Base-by-base conservation (phyloP, 1,140 invertebrate species). In the Heliconius eleuchia region DNA sequence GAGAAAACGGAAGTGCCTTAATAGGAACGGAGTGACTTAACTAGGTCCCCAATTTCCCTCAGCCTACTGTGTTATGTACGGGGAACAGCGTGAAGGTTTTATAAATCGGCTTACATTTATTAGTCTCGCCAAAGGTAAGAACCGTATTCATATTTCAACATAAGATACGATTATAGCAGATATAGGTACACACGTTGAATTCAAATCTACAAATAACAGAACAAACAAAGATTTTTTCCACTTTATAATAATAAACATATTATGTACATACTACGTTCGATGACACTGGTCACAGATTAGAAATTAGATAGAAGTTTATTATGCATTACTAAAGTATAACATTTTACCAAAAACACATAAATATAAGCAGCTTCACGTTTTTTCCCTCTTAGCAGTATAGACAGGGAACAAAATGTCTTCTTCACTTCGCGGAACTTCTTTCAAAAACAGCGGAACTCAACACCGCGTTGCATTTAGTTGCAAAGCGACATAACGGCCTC, bases 191-290 rank as follows among this genome's bases (percentile, higher is more conserved):
- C 72, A 66, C 30, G 8, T 50, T 74, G 80, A 81, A 81, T 81
- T 50, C 66, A 75, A 81, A 81, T 77, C n/a, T 78, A 75, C 23
- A 16, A 34, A 77, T 77, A 71, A 80, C 52, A 23, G 74, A 74
- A 50, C 57, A 60, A 78, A 81, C 80, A 81, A 81, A 78, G 76
- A 30, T 75, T 72, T 80, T 80, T 75, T 30, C 27, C 60, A 55
- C 18, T 76, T 80, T 76, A 80, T 23, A 76, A 80, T 80, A 80
- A 80, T 80, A 80, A 80, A 80, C 66, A 73, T 80, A 55, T 66
- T 73, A 73, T 73, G 52, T 57, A 71, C 52, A 60, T 73, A 73
- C 60, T 74, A 52, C 76, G 76, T 78, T 46, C 76, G 80, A 81
- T 75, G 80, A 81, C 80, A 75, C 76, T 76, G 50, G 57, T 50